Evolutionary conservation across 1,140 invertebrate species (phyloP), one percentile per base, ranked within the genome.

Genomic region (Heliconius nattereri): DNA sequence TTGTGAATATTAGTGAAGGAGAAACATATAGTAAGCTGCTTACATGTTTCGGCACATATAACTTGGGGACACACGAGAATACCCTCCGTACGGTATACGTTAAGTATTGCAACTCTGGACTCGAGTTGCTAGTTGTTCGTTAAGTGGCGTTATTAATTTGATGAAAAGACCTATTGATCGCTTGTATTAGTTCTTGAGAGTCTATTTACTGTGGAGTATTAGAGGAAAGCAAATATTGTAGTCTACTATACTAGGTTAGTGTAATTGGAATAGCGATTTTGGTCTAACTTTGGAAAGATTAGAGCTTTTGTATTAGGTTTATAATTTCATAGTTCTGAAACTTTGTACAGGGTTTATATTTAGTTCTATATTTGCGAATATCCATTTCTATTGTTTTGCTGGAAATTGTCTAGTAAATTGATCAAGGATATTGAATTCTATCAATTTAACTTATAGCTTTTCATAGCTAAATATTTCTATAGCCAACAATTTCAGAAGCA

Each of bases 121-220:
- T 85, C 71, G 49, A 86, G 78, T 82, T 81, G 81, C 84, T 85
- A 83, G 81, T 87, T 85, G 82, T 87, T 85, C 71, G 73, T 83
- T 86, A 89, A 91, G 84, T 88, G 88, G 83, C 78, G 84, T 86
- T 91, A 91, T 87, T 92, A 92, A 91, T 90, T 89, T 88, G 83
- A 89, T 90, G 83, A 87, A 89, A 90, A 90, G 79, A 88, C 85
- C 85, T 84, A 90, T 86, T 89, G 87, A 90, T 88, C 85, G 85
- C 77, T 78, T 72, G 77, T 83, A 85, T 86, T 84, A 87, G 83
- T 88, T 88, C 13, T 45, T 80, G 78, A 79, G 78, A 75, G 71
- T 83, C 71, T 83, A 83, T 84, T 82, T 79, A 70, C 60, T 77
- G 35, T 66, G 40, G 78, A 75, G 52, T 80, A 84, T 82, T 83